These are phyloP conservation scores for Lamellibrachia satsuma DNA, from an alignment of 2,888 invertebrate species.

Conservation along the genomic window DNA sequence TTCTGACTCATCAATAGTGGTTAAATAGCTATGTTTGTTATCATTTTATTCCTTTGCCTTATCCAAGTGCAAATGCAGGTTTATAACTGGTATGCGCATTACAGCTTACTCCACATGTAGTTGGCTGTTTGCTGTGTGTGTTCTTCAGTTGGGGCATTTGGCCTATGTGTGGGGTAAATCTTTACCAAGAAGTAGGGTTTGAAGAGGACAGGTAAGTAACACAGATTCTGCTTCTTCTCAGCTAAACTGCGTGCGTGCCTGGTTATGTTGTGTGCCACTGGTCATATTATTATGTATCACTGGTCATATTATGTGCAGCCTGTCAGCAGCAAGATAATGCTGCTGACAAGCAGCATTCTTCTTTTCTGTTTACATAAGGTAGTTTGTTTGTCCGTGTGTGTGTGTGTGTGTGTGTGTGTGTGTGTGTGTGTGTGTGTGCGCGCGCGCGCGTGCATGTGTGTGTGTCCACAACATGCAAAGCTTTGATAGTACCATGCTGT, in stretches of 20 bases:
- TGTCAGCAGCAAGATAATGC: too few species aligned
- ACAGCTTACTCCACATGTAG: not conserved
- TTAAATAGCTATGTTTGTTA: not conserved
- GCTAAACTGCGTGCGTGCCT: not conserved
- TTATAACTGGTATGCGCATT: not conserved
- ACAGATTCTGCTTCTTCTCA: not conserved
- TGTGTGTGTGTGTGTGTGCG: too few species aligned
- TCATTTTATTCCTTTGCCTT: not conserved
- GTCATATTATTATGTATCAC: too few species aligned
- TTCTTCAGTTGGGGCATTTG: not conserved
- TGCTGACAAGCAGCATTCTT: not conserved
- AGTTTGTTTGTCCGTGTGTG: not conserved
- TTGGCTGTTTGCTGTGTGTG: not conserved
- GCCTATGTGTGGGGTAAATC: not conserved
- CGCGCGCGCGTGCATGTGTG: too few species aligned
- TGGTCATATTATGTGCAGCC: too few species aligned
- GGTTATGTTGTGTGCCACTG: not conserved
- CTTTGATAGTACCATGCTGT: conserved; percentile 6
- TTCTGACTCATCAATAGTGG: conserved; percentile 6
- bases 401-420: not conserved
- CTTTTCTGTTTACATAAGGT: conserved; percentile 3
- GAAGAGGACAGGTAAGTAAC: not conserved
- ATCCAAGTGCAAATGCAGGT: not conserved
- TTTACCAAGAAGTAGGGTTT: not conserved
- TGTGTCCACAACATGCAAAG: not conserved